Base-by-base conservation (phyloP, 1,140 invertebrate genomes). In the Eurosta solidaginis region DNA sequence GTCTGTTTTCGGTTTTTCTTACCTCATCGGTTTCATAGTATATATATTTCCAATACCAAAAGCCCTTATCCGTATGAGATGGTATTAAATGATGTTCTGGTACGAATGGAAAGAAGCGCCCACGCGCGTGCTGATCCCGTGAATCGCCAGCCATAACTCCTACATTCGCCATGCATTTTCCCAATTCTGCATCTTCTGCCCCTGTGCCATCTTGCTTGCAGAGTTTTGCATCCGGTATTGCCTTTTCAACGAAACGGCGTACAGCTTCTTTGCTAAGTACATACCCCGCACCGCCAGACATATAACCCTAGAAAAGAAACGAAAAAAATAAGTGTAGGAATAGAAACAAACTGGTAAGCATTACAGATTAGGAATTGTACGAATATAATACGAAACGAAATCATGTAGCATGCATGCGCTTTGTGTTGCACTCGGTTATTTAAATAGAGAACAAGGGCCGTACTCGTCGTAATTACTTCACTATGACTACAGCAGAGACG, bases 11-110 rank as follows among this genome's bases (percentile, higher is more conserved):
- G n/a, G n/a, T n/a, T n/a, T n/a, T 29, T 77, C 40, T 76, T 84
- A 96, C 95, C 91, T 96, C 94, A 87, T 96, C 93, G 73, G 93
- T 92, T 44, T 96, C 92, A 84, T 98, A 98, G 86, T 95, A 98
- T 74, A 96, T 97, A 84, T 97, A 98, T 81, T 96, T 92, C 96
- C 96, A 97, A 84, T 97, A 98, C 97, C 97, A 98, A 85, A 96
- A 97, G 81, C 91, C 90, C 80, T 93, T 93, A 83, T 95, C 92
- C 27, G 92, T 92, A 79, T 79, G 78, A 52, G 93, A 94, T 0
- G 96, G 96, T 84, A 96, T 95, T 12, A 98, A 88, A 88, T 98
- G 97, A 86, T 96, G 94, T 83, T 97, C 95, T 0, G 96, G 96
- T 3, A 96, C 92, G 88, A 98, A 98, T 1, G 97, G 97, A 87